A percentile compares a stretch with the other conserved stretches of the same genome.
Conservation (phyloP, 2,797 vertebrate genomes). For the Acanthurus tractus region DNA sequence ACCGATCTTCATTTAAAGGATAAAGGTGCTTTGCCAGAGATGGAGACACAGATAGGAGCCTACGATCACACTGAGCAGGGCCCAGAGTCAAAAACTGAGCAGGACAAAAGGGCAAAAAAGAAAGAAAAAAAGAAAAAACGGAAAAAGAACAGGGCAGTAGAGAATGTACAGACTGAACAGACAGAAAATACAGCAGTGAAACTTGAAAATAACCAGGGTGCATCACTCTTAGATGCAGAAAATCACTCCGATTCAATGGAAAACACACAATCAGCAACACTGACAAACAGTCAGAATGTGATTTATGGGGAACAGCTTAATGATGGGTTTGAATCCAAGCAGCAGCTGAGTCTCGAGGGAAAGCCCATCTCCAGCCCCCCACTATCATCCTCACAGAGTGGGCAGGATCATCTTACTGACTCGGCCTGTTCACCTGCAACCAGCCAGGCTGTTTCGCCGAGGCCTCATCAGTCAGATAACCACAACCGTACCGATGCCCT, state of each 20-base stretch:
- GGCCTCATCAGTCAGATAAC: slow-evolving; percentile 67
- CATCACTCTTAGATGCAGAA: slow-evolving; percentile 13
- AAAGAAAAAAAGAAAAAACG: slow-evolving; percentile 69
- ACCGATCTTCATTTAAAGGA: slow-evolving; percentile 26
- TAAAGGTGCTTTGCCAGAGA: slow-evolving; percentile 31
- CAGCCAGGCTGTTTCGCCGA: slow-evolving; percentile 51
- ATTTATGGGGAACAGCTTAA: slow-evolving; percentile 58
- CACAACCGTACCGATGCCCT: slow-evolving; percentile 52
- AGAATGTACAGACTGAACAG: slow-evolving; percentile 29
- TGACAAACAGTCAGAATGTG: slow-evolving; percentile 25
- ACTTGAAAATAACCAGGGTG: slow-evolving; percentile 38
- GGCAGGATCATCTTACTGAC: slow-evolving; percentile 79
- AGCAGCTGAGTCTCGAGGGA: slow-evolving; percentile 78
- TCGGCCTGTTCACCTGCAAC: slow-evolving; percentile 67
- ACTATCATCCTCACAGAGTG: slow-evolving; percentile 48
- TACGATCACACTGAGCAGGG: slow-evolving; percentile 9
- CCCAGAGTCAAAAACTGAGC: slow-evolving; percentile 27
- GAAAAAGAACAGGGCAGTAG: slow-evolving; percentile 69
- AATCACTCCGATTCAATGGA: slow-evolving; percentile 28
- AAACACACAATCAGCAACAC: slow-evolving; percentile 35
- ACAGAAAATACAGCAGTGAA: slow-evolving; percentile 9
- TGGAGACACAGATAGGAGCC: slow-evolving; percentile 26
- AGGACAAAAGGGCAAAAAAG: slow-evolving; percentile 62
- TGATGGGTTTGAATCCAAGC: slow-evolving; percentile 65
- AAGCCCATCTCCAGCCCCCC: slow-evolving; percentile 54